Percentiles rank a stretch among this genome's conserved stretches.
These are phyloP conservation scores for Holothuria scabra DNA, from an alignment of 53 echinoderm and acorn worm species.

Conservation along the genomic window DNA sequence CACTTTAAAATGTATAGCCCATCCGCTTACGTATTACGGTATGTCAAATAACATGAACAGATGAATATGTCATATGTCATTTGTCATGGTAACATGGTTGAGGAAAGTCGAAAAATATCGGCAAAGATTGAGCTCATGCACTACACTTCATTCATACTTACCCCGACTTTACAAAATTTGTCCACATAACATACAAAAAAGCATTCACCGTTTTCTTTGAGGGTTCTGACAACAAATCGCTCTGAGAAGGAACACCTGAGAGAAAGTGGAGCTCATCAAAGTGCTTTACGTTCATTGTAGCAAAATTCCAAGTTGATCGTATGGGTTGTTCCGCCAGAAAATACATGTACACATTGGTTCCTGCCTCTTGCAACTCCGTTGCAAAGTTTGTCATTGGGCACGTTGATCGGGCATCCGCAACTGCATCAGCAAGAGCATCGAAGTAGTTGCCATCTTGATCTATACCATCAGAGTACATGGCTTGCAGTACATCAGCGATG, in stretches of 20 bases:
- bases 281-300: background rate
- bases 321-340: background rate
- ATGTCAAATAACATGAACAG: no score
- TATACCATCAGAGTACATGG: background rate
- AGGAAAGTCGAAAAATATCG: no score
- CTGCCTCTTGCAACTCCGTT: background rate
- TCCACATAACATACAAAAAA: conserved; percentile 34
- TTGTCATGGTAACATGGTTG: no score
- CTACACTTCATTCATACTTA: no score
- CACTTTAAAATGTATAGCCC: no score
- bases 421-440: background rate
- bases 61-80: no score
- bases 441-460: background rate
- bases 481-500: background rate
- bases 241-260: background rate
- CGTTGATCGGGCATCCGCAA: no score
- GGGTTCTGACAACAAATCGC: background rate
- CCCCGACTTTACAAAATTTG: conserved; percentile 35
- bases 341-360: conserved; percentile 16
- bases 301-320: background rate
- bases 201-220: background rate
- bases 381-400: background rate
- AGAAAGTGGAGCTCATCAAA: conserved; percentile 9
- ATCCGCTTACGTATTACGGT: no score
- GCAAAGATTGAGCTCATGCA: no score